Conservation (phyloP, 2,888 invertebrate species). For the Amblyjoppa fuscipennis region DNA sequence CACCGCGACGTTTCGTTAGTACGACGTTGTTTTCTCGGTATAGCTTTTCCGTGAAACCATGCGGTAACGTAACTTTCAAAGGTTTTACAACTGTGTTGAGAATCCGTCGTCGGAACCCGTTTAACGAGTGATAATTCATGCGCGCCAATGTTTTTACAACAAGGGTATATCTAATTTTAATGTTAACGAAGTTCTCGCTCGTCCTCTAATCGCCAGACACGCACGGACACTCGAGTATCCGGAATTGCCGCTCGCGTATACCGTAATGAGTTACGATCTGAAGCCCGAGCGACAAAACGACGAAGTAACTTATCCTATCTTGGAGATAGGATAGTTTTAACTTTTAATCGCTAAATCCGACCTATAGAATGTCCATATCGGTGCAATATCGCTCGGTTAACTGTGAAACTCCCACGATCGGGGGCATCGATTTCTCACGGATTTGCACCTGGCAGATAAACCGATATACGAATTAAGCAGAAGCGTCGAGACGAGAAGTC, state of each 20-base stretch:
- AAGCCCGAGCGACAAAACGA: conserved; percentile 19
- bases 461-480: background rate
- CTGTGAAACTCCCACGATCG: background rate
- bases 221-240: conserved; percentile 8
- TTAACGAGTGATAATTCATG: background rate
- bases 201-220: background rate
- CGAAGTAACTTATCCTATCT: conserved; percentile 22
- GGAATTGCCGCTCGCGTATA: background rate
- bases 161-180: conserved; percentile 8
- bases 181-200: conserved; percentile 14
- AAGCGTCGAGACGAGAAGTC: background rate
- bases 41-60: background rate
- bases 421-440: conserved; percentile 13
- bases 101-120: background rate
- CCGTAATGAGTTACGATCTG: conserved; percentile 28
- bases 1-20: too few species aligned
- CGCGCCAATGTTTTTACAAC: background rate
- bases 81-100: background rate
- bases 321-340: background rate
- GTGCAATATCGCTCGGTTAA: background rate
- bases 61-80: background rate
- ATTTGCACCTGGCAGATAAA: background rate
- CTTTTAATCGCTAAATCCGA: conserved; percentile 13
- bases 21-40: too few species aligned
- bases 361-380: conserved; percentile 5